phyloP scores from a whole-genome alignment of 2,797 vertebrate species.

The Mormyrus hasselquistii region DNA sequence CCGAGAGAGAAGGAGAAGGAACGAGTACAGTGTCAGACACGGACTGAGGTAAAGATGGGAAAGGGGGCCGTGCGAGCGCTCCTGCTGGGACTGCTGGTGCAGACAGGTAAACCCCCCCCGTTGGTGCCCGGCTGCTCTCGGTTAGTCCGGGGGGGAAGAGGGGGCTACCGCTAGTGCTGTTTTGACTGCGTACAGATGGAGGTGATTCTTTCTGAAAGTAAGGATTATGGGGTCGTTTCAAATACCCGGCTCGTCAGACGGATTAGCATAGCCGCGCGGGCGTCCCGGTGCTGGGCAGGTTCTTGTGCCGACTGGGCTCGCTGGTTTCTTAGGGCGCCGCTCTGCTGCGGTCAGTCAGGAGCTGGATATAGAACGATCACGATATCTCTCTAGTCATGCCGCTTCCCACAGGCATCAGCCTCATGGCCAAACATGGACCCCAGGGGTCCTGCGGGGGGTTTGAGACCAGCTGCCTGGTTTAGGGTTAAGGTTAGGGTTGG shows the following conservation, averaged over 20 bases:
- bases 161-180: neutral
- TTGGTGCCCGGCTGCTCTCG: neutral
- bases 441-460: neutral
- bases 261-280: neutral
- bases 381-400: neutral
- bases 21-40: neutral
- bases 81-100: constrained; percentile 43
- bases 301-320: neutral
- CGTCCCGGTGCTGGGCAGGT: neutral
- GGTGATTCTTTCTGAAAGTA: neutral
- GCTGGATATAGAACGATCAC: neutral
- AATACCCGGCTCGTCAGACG: neutral
- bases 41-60: constrained; percentile 42
- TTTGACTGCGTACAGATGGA: neutral
- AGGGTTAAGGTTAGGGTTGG: neutral
- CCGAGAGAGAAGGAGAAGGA: constrained; percentile 6
- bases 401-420: neutral
- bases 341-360: neutral
- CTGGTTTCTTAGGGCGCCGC: neutral
- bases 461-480: neutral
- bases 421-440: neutral
- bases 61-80: constrained; percentile 38
- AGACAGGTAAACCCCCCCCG: constrained; percentile 48
- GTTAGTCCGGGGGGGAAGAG: too few species aligned
- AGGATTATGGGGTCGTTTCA: neutral